Evolutionary conservation across 2,113 vertebrate genomes (phyloP), one percentile per base, ranked within the genome.

Genomic region (Pterocles burchelli): DNA sequence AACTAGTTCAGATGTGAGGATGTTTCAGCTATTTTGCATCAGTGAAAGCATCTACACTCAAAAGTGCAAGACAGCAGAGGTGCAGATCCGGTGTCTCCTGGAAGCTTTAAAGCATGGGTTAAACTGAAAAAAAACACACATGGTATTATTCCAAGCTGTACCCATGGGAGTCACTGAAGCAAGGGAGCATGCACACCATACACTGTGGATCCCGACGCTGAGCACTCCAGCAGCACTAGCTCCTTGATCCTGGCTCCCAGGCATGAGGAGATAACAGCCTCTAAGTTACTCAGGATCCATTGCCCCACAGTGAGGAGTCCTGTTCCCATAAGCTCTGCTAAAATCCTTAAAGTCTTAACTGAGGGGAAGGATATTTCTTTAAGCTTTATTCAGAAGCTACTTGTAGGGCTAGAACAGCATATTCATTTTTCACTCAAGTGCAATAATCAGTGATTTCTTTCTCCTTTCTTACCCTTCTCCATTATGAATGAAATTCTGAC

Each of bases 121-220:
- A 92, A 86, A 71, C 4, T 36, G 65, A 78, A 78, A 33, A 38
- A 78, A 74, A 75, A 26, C 6, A 25, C 6, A 3, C 12, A 5
- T 17, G 6, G 7, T 41, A 54, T 45, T 65, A 31, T 67, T 61
- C 9, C 65, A 80, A 86, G 55, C 25, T 82, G 48, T 11, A 68
- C 9, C 14, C 28, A 11, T 5, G 4, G 21, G 25, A 82, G 11
- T 51, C 65, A 36, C 34, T 26, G 51, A 48, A 79, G 38, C 4
- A 36, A 54, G n/a, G 41, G 24, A 62, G n/a, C 31, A 65, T 0
- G 0, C 29, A 33, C 58, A 70, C 18, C 6, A 0, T 1, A 20
- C 24, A 3, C 65, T 45, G n/a, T 58, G 65, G 48, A 68, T 41
- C 25, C 12, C 38, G n/a, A 16, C 41, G 15, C 33, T 26, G 36